Base-by-base conservation (phyloP, 2,888 invertebrate species). In the Acrocyrtus sp. region DNA sequence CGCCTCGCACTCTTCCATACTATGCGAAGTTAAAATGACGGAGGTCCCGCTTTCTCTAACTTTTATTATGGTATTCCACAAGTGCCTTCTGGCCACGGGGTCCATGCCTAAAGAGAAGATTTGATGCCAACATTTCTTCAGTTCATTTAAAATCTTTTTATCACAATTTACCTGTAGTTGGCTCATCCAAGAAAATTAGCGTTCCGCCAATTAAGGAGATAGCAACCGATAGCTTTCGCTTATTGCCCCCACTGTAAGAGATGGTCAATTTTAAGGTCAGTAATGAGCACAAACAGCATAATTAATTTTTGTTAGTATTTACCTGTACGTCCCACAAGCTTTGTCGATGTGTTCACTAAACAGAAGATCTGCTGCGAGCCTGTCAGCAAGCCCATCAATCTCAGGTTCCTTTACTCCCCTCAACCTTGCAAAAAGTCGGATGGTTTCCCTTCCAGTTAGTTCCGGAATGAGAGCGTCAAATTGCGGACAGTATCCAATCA, bases 1-100 rank as follows among this genome's bases (percentile, higher is more conserved):
- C 34, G 91, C 92, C 85, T 94, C 93, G 84, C 93, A 93, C 84
- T 94, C 93, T 84, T 92, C 91, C 92, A 94, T 93, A 83, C 92
- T 92, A 85, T n/a, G n/a, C n/a, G n/a, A n/a, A n/a, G n/a, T n/a
- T n/a, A n/a, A n/a, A n/a, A n/a, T n/a, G n/a, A n/a, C n/a, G n/a
- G n/a, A n/a, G n/a, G n/a, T n/a, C n/a, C n/a, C n/a, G n/a, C n/a
- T n/a, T n/a, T n/a, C n/a, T n/a, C n/a, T n/a, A n/a, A n/a, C n/a
- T n/a, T n/a, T n/a, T n/a, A n/a, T n/a, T n/a, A n/a, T n/a, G n/a
- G n/a, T n/a, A n/a, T n/a, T n/a, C n/a, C n/a, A n/a, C n/a, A n/a
- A n/a, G n/a, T n/a, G n/a, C n/a, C n/a, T n/a, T n/a, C n/a, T n/a
- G n/a, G n/a, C n/a, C n/a, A n/a, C n/a, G n/a, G n/a, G n/a, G n/a